phyloP scores from a whole-genome alignment of 2,113 vertebrate genomes.

The Dendropsophus ebraccatus region DNA sequence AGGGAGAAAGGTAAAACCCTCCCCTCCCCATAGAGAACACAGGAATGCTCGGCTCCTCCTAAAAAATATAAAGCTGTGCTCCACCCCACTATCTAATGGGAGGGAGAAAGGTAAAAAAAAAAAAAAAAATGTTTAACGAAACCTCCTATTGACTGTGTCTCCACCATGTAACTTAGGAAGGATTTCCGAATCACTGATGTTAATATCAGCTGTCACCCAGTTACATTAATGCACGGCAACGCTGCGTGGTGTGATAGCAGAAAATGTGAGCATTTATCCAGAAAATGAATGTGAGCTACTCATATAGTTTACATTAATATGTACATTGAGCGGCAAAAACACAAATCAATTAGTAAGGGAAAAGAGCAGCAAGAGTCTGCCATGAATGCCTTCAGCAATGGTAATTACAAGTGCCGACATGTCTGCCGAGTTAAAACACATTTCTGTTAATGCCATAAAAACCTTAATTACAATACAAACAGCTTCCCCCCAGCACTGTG shows the following conservation, averaged over 20 bases:
- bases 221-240: not conserved
- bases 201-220: not conserved
- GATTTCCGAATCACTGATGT: not conserved
- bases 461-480: constrained; percentile 70
- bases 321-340: constrained; percentile 49
- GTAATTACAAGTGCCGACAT: constrained; percentile 69
- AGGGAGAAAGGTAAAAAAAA: too few relatives aligned
- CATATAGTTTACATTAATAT: constrained; percentile 51
- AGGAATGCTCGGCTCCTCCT: too few relatives aligned
- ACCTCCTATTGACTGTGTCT: too few relatives aligned
- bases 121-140: too few relatives aligned
- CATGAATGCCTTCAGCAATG: constrained; percentile 63
- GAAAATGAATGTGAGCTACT: not conserved
- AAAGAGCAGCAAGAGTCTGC: constrained; percentile 67
- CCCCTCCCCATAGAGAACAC: too few relatives aligned
- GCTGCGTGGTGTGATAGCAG: not conserved
- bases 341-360: constrained; percentile 70
- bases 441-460: constrained; percentile 70
- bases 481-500: constrained; percentile 62
- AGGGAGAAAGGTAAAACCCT: too few relatives aligned
- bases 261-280: not conserved
- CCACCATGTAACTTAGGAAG: not conserved
- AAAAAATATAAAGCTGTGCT: too few relatives aligned
- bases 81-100: too few relatives aligned
- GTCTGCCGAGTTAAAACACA: constrained; percentile 66